Conservation (phyloP, 2,888 invertebrate genomes). For the Eupithecia tripunctaria region DNA sequence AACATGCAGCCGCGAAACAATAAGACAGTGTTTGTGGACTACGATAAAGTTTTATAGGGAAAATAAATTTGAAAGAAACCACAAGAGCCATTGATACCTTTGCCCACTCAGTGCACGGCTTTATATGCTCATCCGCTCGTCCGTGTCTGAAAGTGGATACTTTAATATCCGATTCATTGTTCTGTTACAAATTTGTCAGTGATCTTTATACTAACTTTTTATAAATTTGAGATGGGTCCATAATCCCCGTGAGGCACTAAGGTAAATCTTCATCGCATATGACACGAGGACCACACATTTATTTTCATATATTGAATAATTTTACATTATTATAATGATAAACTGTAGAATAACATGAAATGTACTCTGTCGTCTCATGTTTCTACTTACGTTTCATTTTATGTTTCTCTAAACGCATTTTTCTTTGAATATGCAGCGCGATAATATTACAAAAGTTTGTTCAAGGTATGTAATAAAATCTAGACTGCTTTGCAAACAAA, state of each 20-base stretch:
- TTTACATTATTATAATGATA: constrained; percentile 27
- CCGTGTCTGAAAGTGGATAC: constrained; percentile 82
- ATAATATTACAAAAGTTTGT: constrained; percentile 42
- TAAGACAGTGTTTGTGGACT: constrained; percentile 9
- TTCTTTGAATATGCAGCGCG: constrained; percentile 43
- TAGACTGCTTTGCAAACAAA: constrained; percentile 41
- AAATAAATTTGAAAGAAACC: constrained; percentile 31
- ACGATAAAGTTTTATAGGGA: constrained; percentile 27
- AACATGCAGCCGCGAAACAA: constrained; percentile 16
- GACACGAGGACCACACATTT: constrained; percentile 77
- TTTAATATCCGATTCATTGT: constrained; percentile 84
- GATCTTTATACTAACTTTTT: constrained; percentile 83
- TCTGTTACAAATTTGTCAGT: constrained; percentile 85
- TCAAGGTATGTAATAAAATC: constrained; percentile 54
- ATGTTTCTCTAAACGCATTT: constrained; percentile 35
- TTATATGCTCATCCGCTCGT: constrained; percentile 74
- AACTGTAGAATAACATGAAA: constrained; percentile 21
- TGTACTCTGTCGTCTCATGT: constrained; percentile 44
- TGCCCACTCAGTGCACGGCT: constrained; percentile 57
- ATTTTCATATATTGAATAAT: constrained; percentile 57
- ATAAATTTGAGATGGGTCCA: constrained; percentile 78
- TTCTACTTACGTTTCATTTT: constrained; percentile 36
- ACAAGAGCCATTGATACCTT: constrained; percentile 40
- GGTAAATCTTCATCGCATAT: constrained; percentile 74
- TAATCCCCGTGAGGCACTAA: constrained; percentile 76